A percentile compares a stretch with the other conserved stretches of the same genome.
phyloP scores from a whole-genome alignment of 2,113 vertebrate genomes.

The Galeopterus variegatus region DNA sequence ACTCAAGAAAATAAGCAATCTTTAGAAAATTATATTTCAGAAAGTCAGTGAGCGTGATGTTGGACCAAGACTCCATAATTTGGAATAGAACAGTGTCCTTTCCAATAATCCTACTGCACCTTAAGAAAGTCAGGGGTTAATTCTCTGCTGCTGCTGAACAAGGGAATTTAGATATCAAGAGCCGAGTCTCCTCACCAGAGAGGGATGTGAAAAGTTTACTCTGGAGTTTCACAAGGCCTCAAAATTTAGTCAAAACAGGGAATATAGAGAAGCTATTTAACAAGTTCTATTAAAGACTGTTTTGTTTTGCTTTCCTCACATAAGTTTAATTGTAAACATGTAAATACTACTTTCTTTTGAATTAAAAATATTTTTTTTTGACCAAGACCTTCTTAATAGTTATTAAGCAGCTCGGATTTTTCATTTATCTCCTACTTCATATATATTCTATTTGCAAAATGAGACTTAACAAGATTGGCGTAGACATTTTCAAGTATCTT shows the following conservation, averaged over 20 bases:
- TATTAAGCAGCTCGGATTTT: not conserved
- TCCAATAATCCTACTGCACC: not conserved
- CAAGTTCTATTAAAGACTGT: not conserved
- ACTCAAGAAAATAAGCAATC: not conserved
- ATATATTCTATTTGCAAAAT: slow-evolving; percentile 19
- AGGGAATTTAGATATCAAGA: not conserved
- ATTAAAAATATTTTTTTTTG: not conserved
- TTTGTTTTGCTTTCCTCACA: not conserved
- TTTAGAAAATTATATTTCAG: not conserved
- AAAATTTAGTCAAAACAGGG: not conserved
- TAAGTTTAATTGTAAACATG: not conserved
- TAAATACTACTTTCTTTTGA: not conserved
- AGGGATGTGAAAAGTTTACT: not conserved
- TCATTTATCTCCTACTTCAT: not conserved
- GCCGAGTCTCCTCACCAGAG: not conserved
- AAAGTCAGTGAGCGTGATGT: not conserved
- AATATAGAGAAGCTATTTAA: not conserved
- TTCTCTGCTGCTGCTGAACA: not conserved
- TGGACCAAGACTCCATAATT: not conserved
- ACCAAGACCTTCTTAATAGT: not conserved
- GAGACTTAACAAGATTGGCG: not conserved
- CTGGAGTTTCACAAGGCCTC: not conserved
- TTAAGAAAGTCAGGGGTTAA: not conserved
- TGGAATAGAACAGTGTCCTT: not conserved
- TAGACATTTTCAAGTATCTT: not conserved